Conservation (phyloP, 2,888 invertebrate species). For the Himalopsyche anomala region DNA sequence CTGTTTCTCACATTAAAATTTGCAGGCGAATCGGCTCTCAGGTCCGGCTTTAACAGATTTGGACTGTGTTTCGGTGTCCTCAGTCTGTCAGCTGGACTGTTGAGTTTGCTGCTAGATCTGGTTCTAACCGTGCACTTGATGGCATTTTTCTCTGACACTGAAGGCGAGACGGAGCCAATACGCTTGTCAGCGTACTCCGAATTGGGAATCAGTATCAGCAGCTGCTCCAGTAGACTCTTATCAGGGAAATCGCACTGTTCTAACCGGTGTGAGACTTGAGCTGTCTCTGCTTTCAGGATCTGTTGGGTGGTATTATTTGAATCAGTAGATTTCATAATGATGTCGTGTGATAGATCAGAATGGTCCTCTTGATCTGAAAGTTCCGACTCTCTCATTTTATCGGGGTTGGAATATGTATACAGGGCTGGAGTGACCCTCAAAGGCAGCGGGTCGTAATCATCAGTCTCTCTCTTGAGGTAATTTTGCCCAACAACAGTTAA, state of each 20-base stretch:
- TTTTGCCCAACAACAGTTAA: neutral
- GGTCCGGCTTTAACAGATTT: constrained; percentile 69
- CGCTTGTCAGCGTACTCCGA: constrained; percentile 76
- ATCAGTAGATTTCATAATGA: constrained; percentile 51
- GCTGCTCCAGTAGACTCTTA: constrained; percentile 84
- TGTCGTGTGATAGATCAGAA: neutral
- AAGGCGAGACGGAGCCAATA: constrained; percentile 74
- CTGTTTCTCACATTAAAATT: constrained; percentile 69
- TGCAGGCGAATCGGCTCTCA: constrained; percentile 72
- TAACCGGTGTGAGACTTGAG: constrained; percentile 67
- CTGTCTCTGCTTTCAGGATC: constrained; percentile 55
- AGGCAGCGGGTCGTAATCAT: constrained; percentile 81
- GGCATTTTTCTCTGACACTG: constrained; percentile 72
- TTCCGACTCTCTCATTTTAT: constrained; percentile 77
- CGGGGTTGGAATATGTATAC: constrained; percentile 87
- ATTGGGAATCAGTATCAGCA: constrained; percentile 89
- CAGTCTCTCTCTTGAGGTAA: constrained; percentile 66
- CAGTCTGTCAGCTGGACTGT: constrained; percentile 79
- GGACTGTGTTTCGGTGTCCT: constrained; percentile 75
- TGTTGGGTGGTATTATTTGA: constrained; percentile 56
- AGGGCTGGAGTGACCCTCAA: constrained; percentile 84
- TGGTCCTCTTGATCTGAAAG: constrained; percentile 68
- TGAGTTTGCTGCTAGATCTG: constrained; percentile 82
- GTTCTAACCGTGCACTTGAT: constrained; percentile 79
- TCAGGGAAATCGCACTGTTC: constrained; percentile 75